Evolutionary conservation across 2,797 vertebrate species (phyloP).

Genomic region (Natrix natrix): DNA sequence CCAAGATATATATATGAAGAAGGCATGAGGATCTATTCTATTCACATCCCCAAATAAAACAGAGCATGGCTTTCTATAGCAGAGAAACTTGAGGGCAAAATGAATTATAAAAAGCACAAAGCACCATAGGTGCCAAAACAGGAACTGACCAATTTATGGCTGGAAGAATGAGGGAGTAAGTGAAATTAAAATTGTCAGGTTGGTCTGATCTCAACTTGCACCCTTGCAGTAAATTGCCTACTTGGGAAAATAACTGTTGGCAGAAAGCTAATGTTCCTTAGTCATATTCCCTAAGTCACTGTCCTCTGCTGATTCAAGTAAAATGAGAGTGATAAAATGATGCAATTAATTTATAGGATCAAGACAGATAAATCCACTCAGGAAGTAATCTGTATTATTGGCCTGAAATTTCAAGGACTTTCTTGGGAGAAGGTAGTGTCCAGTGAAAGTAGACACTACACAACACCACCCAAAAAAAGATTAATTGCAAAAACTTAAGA

Average conservation of each 20-base stretch:
- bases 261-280: neutral
- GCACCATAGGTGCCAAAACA: neutral
- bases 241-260: neutral
- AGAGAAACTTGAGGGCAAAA: neutral
- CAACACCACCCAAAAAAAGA: neutral
- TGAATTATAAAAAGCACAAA: neutral
- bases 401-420: neutral
- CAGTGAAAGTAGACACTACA: neutral
- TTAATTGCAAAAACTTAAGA: neutral
- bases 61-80: neutral
- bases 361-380: neutral
- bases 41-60: neutral
- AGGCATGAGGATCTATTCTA: neutral
- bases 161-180: neutral
- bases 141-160: neutral
- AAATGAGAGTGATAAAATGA: neutral
- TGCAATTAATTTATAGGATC: neutral
- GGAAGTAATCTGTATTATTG: neutral
- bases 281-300: neutral
- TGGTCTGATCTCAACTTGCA: neutral
- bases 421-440: neutral
- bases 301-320: neutral
- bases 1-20: neutral
- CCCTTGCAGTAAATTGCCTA: neutral
- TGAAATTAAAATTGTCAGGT: neutral